phyloP scores from a whole-genome alignment of 2,888 invertebrate genomes.

The Acronicta aceris region DNA sequence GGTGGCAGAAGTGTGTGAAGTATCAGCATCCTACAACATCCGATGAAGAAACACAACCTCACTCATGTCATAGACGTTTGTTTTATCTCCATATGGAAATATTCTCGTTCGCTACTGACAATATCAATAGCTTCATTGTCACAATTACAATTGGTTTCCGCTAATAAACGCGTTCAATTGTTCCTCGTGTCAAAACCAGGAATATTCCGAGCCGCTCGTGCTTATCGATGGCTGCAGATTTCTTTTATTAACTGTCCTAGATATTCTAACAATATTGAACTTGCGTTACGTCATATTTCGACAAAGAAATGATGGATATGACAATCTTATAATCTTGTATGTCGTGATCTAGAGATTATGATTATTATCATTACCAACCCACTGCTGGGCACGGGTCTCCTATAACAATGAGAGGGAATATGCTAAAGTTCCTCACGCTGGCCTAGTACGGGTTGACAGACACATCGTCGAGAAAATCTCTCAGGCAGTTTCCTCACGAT shows the following conservation, averaged over 20 bases:
- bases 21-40: too few relatives aligned
- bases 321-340: too few relatives aligned
- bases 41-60: too few relatives aligned
- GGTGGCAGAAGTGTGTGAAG: too few relatives aligned
- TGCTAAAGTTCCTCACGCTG: too few relatives aligned
- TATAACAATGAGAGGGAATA: too few relatives aligned
- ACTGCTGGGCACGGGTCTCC: too few relatives aligned
- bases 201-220: conserved; percentile 32
- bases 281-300: conserved; percentile 29
- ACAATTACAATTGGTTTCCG: conserved; percentile 36
- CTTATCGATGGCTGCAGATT: conserved; percentile 18
- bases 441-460: too few relatives aligned
- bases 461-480: too few relatives aligned
- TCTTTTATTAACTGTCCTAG: conserved; percentile 22
- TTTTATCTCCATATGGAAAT: conserved; percentile 1
- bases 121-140: conserved; percentile 22
- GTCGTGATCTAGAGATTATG: too few relatives aligned
- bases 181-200: conserved; percentile 27
- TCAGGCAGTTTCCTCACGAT: too few relatives aligned
- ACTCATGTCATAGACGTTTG: not conserved
- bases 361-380: not conserved
- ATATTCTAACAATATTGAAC: conserved; percentile 3
- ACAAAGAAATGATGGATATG: conserved; percentile 23
- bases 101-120: not conserved
- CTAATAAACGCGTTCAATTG: conserved; percentile 21